Evolutionary conservation across 2,113 vertebrate genomes (phyloP), one percentile per base, ranked within the genome.

Genomic region (Catharus fuscescens): DNA sequence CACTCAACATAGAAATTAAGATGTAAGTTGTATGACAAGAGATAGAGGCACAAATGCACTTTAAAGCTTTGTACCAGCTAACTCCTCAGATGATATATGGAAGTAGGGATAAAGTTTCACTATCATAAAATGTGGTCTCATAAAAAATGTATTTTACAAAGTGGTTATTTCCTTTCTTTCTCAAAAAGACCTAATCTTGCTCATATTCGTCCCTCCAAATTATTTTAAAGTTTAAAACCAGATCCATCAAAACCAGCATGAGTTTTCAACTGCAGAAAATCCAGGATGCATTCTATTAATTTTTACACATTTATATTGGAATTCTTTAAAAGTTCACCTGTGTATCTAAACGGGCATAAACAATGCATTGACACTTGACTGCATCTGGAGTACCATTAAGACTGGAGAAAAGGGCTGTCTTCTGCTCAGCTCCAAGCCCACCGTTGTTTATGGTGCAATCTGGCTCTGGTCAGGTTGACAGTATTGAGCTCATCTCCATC

Each of bases 371-470:
- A 53, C 42, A 73, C 14, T 21, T 64, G 5, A 5, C 31, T 86
- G n/a, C 17, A 18, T 44, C 19, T 7, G 5, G 14, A 19, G 4
- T 1, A 1, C 24, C 11, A 44, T 45, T 65, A 44, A 40, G 13
- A 40, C 2, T 3, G 1, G 12, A 47, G 25, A 54, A 81, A 42
- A 31, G 18, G 69, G 12, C 2, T 21, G 5, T 21, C 16, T 25
- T 24, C 8, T 82, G 8, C 9, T 59, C 48, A 64, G 6, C n/a
- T 72, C 29, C 29, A 38, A 8, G 6, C 9, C 4, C 38, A 54
- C 6, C 3, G 9, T 18, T 28, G 5, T 9, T 86, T 2, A 1
- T 29, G 18, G 8, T 6, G 9, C 8, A 15, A 71, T 14, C 9
- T 40, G 32, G 5, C 20, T 66, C 28, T 56, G 21, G 16, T 69